Conservation (phyloP, 2,797 vertebrate species). For the Nyctalus aviator region DNA sequence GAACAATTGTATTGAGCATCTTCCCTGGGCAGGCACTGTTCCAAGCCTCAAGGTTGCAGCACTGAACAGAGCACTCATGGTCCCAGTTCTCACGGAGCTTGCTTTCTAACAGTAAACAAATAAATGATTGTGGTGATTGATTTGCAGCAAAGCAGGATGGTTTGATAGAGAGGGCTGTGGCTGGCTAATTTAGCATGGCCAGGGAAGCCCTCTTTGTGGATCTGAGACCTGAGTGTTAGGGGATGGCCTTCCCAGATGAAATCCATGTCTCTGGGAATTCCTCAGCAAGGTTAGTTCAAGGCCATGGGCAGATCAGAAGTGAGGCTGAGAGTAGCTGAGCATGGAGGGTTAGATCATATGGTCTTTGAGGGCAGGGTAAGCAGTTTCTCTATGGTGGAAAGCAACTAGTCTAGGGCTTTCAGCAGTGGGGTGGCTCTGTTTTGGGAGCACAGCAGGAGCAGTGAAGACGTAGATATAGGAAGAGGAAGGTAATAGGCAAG, state of each 20-base stretch:
- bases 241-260: not conserved
- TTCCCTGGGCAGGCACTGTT: not conserved
- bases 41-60: not conserved
- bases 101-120: not conserved
- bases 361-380: too few relatives aligned
- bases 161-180: not conserved
- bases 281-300: not conserved
- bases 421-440: not conserved
- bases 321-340: not conserved
- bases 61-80: fast-evolving
- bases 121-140: not conserved
- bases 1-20: not conserved
- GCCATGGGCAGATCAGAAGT: not conserved
- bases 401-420: not conserved
- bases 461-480: fast-evolving
- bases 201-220: not conserved
- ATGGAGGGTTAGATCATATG: too few relatives aligned
- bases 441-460: not conserved
- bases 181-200: fast-evolving
- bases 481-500: not conserved
- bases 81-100: not conserved
- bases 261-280: not conserved
- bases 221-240: not conserved
- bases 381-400: fast-evolving
- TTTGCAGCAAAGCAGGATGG: not conserved